These are phyloP conservation scores for Leucoraja ocellata DNA, from an alignment of 2,797 vertebrate species.

Conservation along the genomic window DNA sequence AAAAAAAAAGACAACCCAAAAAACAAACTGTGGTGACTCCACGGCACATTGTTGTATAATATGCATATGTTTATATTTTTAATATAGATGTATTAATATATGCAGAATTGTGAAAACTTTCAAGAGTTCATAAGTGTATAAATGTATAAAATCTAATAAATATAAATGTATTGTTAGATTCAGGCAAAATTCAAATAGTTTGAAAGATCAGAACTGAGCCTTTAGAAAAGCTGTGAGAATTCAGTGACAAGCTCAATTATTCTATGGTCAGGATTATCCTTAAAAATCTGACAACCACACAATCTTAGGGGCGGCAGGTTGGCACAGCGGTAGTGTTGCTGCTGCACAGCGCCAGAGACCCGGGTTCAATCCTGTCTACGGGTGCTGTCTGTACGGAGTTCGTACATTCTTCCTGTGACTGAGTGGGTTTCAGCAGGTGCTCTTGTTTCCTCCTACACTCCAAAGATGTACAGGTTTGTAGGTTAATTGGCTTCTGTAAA, in stretches of 20 bases:
- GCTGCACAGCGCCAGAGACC: too few relatives aligned
- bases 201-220: background rate
- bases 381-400: too few relatives aligned
- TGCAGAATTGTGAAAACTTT: background rate
- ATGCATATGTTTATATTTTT: conserved; percentile 7
- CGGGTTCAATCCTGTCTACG: too few relatives aligned
- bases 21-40: background rate
- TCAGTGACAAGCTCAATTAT: background rate
- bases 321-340: too few relatives aligned
- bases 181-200: background rate
- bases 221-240: background rate
- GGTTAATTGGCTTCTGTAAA: too few relatives aligned
- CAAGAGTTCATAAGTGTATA: background rate
- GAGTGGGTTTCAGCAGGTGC: too few relatives aligned
- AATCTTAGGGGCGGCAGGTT: background rate
- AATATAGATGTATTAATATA: conserved; percentile 23
- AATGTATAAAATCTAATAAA: background rate
- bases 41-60: background rate
- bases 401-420: too few relatives aligned
- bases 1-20: background rate
- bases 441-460: too few relatives aligned
- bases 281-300: background rate
- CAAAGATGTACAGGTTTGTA: too few relatives aligned
- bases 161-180: background rate
- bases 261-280: background rate